These are phyloP conservation scores for Mesembrinibis cayennensis DNA, from an alignment of 2,113 vertebrate species.

Conservation along the genomic window DNA sequence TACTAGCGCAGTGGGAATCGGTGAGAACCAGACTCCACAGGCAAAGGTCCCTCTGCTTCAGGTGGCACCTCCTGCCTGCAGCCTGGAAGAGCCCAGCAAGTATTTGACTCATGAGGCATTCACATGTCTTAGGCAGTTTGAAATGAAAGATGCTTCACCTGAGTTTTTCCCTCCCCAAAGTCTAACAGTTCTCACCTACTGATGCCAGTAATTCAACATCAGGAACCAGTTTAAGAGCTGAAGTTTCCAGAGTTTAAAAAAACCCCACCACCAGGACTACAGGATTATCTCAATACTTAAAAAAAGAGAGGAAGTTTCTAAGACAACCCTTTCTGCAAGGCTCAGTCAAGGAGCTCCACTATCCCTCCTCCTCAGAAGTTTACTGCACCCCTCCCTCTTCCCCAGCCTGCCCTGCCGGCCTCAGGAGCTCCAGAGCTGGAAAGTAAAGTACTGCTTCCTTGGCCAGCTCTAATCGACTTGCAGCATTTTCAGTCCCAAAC, in stretches of 20 bases:
- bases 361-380: not conserved
- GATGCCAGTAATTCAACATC: not conserved
- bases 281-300: not conserved
- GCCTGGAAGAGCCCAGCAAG: not conserved
- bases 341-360: not conserved
- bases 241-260: not conserved
- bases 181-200: not conserved
- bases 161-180: not conserved
- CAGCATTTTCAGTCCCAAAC: conserved; percentile 9
- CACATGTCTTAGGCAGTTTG: not conserved
- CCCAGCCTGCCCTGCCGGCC: not conserved
- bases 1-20: not conserved
- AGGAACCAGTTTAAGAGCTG: not conserved
- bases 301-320: not conserved
- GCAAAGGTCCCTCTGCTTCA: not conserved
- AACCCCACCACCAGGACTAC: not conserved
- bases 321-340: not conserved
- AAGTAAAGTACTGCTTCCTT: not conserved
- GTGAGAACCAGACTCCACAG: not conserved
- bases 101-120: not conserved
- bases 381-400: not conserved
- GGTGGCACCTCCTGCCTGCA: not conserved
- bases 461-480: not conserved
- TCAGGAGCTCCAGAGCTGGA: not conserved
- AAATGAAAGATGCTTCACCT: not conserved